Base-by-base conservation (phyloP, 1,140 invertebrate genomes). In the Tetramorium simillimum region DNA sequence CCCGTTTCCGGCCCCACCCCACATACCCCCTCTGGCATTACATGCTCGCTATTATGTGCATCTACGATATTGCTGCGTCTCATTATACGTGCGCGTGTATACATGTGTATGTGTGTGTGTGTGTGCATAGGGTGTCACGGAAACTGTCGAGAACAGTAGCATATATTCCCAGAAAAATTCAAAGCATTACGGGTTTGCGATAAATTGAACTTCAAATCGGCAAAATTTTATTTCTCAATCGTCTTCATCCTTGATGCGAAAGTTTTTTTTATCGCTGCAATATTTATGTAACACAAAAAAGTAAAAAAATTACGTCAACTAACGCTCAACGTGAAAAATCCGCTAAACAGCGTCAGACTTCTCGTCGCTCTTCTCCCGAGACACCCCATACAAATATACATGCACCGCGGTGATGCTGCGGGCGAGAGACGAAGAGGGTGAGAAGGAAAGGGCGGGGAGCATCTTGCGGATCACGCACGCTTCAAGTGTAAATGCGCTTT, bases 11-110 rank as follows among this genome's bases (percentile, higher is more conserved):
- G 72, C 56, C 63, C 69, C 63, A 67, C 87, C 72, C 60, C 53
- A 21, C 49, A 37, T 56, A 90, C 76, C 70, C 60, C 82, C 73
- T 72, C 69, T n/a, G 65, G 86, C 73, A 90, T 89, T 90, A 89
- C 85, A 49, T 37, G 80, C 67, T 82, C 53, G 80, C 80, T 82
- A 46, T 84, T 73, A 73, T 60, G 80, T 53, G 21, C 80, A 49
- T 84, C 80, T 75, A 60, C 28, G 53, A 84, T 84, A 81, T 65
- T 28, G 63, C 51, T 53, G 69, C 80, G 43, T 82, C 69, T 84
- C 80, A 60, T 82, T 81, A 56, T 56, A 40, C 37, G 18, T 24
- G 21, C 14, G 37, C 7, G 37, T 72, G 18, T 58, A 40, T 65
- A 7, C 3, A 14, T 37, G 7, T 10, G 24, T 46, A 18, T 14